Percentiles rank a stretch among this genome's conserved stretches.
Evolutionary conservation across 2,888 invertebrate genomes (phyloP).

Genomic region (Trissoscelio sp.): DNA sequence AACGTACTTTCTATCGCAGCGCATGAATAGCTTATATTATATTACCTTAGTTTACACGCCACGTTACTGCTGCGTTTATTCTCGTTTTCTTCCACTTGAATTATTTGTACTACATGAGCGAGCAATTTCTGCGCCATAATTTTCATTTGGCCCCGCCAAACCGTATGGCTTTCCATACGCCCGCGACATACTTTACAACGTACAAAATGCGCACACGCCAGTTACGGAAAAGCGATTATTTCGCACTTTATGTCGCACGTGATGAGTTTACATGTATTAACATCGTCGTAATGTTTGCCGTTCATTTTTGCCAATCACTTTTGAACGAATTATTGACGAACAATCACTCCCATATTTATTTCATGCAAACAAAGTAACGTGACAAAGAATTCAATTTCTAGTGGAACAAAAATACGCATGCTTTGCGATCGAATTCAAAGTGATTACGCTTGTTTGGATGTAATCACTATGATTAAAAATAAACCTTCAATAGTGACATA

Average conservation of each 20-base stretch:
- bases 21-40: conserved; percentile 19
- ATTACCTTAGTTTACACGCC: conserved; percentile 33
- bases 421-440: conserved; percentile 23
- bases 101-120: conserved; percentile 32
- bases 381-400: conserved; percentile 32
- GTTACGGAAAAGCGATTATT: conserved; percentile 32
- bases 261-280: conserved; percentile 44
- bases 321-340: conserved; percentile 46
- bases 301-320: conserved; percentile 26
- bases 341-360: conserved; percentile 52
- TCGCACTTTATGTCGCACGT: conserved; percentile 19
- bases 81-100: conserved; percentile 39
- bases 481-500: too few relatives aligned
- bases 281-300: conserved; percentile 18
- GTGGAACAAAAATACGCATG: conserved; percentile 3
- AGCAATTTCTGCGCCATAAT: conserved; percentile 40
- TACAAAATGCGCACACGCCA: background rate
- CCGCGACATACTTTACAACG: conserved; percentile 26
- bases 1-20: background rate
- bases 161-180: conserved; percentile 11
- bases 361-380: conserved; percentile 45
- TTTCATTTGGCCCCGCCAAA: conserved; percentile 26
- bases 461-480: too few relatives aligned
- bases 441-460: conserved; percentile 36
- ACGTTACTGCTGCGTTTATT: conserved; percentile 36